Evolutionary conservation across 1,140 invertebrate genomes (phyloP).

Genomic region (Hetaerina americana): DNA sequence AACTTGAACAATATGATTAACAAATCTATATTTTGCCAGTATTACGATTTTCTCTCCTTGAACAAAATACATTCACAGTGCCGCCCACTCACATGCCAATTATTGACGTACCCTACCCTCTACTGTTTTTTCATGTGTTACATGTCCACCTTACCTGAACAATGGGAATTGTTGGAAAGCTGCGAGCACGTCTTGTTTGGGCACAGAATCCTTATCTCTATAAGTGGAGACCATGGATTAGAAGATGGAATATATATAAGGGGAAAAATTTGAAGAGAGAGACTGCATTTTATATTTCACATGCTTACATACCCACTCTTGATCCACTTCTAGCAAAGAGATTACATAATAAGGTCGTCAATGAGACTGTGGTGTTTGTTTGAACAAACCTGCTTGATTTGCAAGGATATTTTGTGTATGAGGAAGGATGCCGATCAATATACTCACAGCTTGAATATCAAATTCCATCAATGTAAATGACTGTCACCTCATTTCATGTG

Average conservation of each 20-base stretch:
- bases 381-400: neutral
- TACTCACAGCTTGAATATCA: neutral
- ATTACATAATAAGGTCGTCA: neutral
- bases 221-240: constrained; percentile 14
- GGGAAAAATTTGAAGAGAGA: neutral
- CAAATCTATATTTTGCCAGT: too few relatives aligned
- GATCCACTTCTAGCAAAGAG: neutral
- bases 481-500: too few relatives aligned
- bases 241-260: neutral
- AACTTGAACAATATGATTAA: too few relatives aligned
- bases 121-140: neutral
- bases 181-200: constrained; percentile 55
- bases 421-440: constrained; percentile 5
- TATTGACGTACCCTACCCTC: neutral
- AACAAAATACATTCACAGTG: too few relatives aligned
- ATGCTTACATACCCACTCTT: constrained; percentile 5
- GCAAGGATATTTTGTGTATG: neutral
- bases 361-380: too few relatives aligned
- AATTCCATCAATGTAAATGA: neutral
- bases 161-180: constrained; percentile 50
- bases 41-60: too few relatives aligned
- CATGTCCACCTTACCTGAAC: constrained; percentile 43
- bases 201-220: constrained; percentile 57
- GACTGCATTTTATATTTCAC: neutral
- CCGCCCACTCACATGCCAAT: too few relatives aligned